Evolutionary conservation across 1,140 invertebrate species (phyloP).

Genomic region (Brachionus rubens): DNA sequence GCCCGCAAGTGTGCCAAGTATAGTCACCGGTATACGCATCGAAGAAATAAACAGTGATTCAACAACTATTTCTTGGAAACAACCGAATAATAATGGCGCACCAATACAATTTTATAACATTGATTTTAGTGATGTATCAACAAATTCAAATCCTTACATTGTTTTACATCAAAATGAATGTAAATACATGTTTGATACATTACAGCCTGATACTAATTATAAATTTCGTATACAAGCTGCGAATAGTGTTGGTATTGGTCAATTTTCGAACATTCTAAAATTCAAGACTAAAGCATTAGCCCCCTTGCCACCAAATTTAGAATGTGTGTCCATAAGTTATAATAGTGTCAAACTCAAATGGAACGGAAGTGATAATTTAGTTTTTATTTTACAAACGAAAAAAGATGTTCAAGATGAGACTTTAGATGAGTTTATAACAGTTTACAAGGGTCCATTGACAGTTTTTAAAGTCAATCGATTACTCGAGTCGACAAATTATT

Average conservation of each 20-base stretch:
- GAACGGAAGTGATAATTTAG: slow-evolving; percentile 52
- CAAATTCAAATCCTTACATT: background rate
- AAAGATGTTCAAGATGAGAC: background rate
- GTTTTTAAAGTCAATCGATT: slow-evolving; percentile 76
- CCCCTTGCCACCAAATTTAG: slow-evolving; percentile 71
- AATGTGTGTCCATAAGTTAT: slow-evolving; percentile 70
- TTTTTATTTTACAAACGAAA: background rate
- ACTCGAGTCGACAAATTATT: slow-evolving; percentile 72
- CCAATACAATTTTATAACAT: slow-evolving; percentile 73
- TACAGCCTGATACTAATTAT: slow-evolving; percentile 50
- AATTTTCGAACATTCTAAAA: slow-evolving; percentile 70
- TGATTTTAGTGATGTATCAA: slow-evolving; percentile 66
- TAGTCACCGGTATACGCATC: slow-evolving; percentile 63
- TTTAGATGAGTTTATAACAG: slow-evolving; percentile 49
- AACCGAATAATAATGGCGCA: slow-evolving; percentile 67
- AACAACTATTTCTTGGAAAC: slow-evolving; percentile 68
- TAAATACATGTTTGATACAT: slow-evolving; percentile 50
- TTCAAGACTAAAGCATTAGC: slow-evolving; percentile 72
- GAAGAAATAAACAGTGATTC: slow-evolving; percentile 67
- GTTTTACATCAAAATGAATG: slow-evolving; percentile 28
- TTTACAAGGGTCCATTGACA: slow-evolving; percentile 73
- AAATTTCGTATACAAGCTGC: slow-evolving; percentile 75
- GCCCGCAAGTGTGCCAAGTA: slow-evolving; percentile 55
- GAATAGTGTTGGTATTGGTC: slow-evolving; percentile 75
- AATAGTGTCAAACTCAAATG: slow-evolving; percentile 81